Evolutionary conservation across 2,888 invertebrate species (phyloP).

Genomic region (Pollenia griseotomentosa): DNA sequence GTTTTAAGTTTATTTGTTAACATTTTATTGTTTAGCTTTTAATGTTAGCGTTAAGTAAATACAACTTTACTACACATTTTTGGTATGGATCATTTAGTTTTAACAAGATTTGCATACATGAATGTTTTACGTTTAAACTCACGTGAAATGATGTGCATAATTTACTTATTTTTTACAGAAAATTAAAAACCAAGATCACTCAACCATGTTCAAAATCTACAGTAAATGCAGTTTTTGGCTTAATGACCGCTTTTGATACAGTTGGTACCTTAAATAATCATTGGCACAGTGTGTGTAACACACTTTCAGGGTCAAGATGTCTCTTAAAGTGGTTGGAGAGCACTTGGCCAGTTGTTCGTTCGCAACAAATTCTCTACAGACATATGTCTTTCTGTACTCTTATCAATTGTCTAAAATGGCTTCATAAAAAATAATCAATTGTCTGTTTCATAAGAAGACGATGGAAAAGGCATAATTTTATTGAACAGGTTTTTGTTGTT

Average conservation of each 20-base stretch:
- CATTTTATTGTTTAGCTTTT: constrained; percentile 18
- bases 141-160: constrained; percentile 64
- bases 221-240: constrained; percentile 13
- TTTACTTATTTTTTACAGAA: constrained; percentile 38
- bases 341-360: background rate
- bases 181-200: constrained; percentile 44
- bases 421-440: background rate
- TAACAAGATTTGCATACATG: constrained; percentile 61
- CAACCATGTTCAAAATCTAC: constrained; percentile 24
- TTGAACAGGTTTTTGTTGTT: constrained; percentile 34
- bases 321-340: constrained; percentile 34
- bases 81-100: constrained; percentile 63
- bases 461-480: background rate
- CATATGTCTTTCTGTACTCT: background rate
- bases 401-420: constrained; percentile 1
- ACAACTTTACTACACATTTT: constrained; percentile 57
- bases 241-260: constrained; percentile 37
- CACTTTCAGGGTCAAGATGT: constrained; percentile 68
- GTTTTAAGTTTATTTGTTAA: constrained; percentile 6
- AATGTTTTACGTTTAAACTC: constrained; percentile 28
- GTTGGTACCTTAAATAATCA: constrained; percentile 48
- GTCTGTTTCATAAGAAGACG: constrained; percentile 2
- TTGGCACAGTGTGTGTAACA: constrained; percentile 48
- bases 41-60: constrained; percentile 27
- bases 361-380: background rate